phyloP scores from a whole-genome alignment of 2,888 invertebrate species.

The Teinopalpus imperialis region DNA sequence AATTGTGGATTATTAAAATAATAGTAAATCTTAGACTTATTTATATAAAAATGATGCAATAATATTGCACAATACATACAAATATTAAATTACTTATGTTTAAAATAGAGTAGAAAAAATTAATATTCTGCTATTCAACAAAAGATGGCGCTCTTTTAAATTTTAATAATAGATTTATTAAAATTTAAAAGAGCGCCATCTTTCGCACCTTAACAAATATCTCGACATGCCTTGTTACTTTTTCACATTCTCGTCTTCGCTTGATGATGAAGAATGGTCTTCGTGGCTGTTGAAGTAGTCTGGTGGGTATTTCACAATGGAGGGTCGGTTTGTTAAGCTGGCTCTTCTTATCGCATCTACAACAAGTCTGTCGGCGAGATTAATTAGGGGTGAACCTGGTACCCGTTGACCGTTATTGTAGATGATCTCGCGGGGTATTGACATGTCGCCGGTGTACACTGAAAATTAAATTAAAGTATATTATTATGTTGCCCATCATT shows the following conservation, averaged over 20 bases:
- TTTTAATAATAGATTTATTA: too few species aligned
- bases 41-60: too few species aligned
- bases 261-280: slow-evolving; percentile 61
- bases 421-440: slow-evolving; percentile 47
- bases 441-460: slow-evolving; percentile 54
- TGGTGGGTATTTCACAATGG: slow-evolving; percentile 65
- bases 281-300: slow-evolving; percentile 62
- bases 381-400: slow-evolving; percentile 50
- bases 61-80: too few species aligned
- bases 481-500: too few species aligned
- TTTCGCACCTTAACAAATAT: background rate
- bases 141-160: slow-evolving; percentile 8
- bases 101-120: too few species aligned
- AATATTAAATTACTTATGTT: too few species aligned
- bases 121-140: slow-evolving; percentile 1
- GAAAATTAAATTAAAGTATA: slow-evolving; percentile 42
- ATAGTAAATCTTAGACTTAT: too few species aligned
- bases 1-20: too few species aligned
- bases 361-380: slow-evolving; percentile 63
- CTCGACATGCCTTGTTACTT: slow-evolving; percentile 26
- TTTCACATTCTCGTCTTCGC: slow-evolving; percentile 53
- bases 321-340: slow-evolving; percentile 62
- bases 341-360: slow-evolving; percentile 67
- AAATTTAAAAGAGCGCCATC: slow-evolving; percentile 8
- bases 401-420: slow-evolving; percentile 45